Conservation (phyloP, 2,797 vertebrate species). For the Labeo calbasu region DNA sequence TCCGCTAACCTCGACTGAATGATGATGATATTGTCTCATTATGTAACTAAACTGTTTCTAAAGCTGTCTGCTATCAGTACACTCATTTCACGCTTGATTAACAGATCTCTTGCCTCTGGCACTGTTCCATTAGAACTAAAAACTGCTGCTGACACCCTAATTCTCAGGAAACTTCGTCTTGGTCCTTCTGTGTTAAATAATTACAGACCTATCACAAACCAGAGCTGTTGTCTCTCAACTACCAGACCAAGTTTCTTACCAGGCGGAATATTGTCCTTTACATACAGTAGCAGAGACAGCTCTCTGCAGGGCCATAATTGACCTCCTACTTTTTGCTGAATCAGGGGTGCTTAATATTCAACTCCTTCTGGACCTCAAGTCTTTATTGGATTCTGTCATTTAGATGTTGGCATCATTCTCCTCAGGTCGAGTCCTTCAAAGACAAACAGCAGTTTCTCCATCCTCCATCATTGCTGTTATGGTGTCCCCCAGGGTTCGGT, state of each 20-base stretch:
- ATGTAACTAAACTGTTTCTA: constrained; percentile 34
- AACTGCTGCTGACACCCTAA: constrained; percentile 80
- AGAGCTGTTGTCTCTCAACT: constrained; percentile 6
- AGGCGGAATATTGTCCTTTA: constrained; percentile 4
- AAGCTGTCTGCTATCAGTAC: not conserved
- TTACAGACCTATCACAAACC: constrained; percentile 64
- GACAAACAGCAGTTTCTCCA: constrained; percentile 19
- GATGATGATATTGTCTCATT: constrained; percentile 16
- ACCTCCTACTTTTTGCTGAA: constrained; percentile 67
- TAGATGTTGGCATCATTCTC: constrained; percentile 22
- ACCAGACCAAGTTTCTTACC: not conserved
- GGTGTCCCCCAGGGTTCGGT: not conserved
- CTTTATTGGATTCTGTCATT: constrained; percentile 17
- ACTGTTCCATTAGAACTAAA: constrained; percentile 72
- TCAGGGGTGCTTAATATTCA: constrained; percentile 66
- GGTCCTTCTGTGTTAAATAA: constrained; percentile 69
- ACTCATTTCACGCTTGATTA: constrained; percentile 34
- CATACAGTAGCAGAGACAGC: not conserved
- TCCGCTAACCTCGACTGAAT: not conserved
- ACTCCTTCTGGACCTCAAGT: constrained; percentile 10
- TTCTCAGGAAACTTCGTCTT: constrained; percentile 81
- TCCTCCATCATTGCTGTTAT: constrained; percentile 12
- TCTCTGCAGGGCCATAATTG: constrained; percentile 56
- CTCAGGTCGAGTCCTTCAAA: constrained; percentile 12
- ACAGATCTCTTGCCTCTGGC: constrained; percentile 32